A percentile compares a stretch with the other conserved stretches of the same genome.
Evolutionary conservation across 2,797 vertebrate genomes (phyloP).

Genomic region (Malurus leucopterus): DNA sequence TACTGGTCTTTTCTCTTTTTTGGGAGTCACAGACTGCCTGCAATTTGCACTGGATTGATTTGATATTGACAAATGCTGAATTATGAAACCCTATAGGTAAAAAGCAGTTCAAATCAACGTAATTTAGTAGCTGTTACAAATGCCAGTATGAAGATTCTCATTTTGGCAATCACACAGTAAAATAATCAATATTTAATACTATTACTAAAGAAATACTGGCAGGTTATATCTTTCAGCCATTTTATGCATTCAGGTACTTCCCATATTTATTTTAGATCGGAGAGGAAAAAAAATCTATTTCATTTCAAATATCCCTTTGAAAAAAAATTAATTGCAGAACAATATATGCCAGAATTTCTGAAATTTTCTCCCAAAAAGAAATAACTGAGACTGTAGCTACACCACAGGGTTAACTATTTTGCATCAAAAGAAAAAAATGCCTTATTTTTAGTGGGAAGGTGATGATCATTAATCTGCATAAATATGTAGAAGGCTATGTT

Average conservation of each 20-base stretch:
- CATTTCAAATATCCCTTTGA: neutral
- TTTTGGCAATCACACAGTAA: conserved; percentile 35
- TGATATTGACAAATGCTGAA: conserved; percentile 64
- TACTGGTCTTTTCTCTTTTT: neutral
- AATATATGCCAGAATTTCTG: neutral
- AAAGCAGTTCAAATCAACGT: conserved; percentile 52
- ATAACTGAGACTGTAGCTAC: neutral
- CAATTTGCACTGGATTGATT: conserved; percentile 52
- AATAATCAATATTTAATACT: conserved; percentile 60
- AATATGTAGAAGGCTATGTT: neutral
- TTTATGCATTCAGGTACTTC: neutral
- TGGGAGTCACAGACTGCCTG: conserved; percentile 20
- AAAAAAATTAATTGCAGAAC: neutral
- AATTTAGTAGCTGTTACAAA: conserved; percentile 47
- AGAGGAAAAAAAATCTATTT: neutral
- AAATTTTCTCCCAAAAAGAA: neutral
- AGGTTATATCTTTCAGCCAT: neutral
- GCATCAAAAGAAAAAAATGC: neutral
- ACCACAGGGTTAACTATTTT: neutral
- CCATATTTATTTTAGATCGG: neutral
- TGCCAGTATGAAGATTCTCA: conserved; percentile 22
- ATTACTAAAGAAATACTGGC: conserved; percentile 12
- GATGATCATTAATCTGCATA: neutral
- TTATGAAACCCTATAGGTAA: conserved; percentile 64
- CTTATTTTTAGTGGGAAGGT: neutral